Evolutionary conservation across 2,888 invertebrate species (phyloP), one percentile per base, ranked within the genome.

Genomic region (Tridacna gigas): DNA sequence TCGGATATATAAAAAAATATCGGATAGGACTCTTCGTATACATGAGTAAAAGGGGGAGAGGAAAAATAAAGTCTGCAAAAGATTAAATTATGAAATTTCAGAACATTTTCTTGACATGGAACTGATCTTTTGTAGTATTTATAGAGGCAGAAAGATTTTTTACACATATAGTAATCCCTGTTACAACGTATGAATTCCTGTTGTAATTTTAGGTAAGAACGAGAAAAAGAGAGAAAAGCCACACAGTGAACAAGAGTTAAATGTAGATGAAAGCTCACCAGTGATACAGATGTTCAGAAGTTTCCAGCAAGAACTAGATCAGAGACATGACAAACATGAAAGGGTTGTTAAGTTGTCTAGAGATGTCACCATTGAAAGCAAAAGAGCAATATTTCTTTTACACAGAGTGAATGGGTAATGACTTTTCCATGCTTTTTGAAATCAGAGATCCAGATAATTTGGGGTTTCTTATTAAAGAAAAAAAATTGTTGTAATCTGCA

Each of bases 361-460:
- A 45, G 98, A 98, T 93, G 96, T 98, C 26, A 98, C 98, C 0
- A 97, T 98, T 89, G 98, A 98, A 93, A 97, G 98, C 95, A 98
- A 98, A 94, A 95, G 98, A 83, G 97, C 97, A 9, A 98, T 98
- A 89, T 98, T 98, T 94, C 95, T 97, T 18, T 95, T 98, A 26
- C 98, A 98, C 94, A 97, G 97, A 51, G 95, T 97, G 75, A 96
- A 96, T 79, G 95, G 95, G 96, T 96, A 92, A 95, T 37, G 37
- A 2, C 37, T 37, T 37, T 37, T 37, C 37, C 7, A 37, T 37
- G 7, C 3, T 37, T 7, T 37, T 37, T 37, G 37, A 37, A 37
- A 37, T 37, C 3, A 37, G 37, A 37, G 37, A 37, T 37, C 3
- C 37, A 37, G 37, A 37, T 37, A 37, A 37, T 37, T 37, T 37